Evolutionary conservation across 2,888 invertebrate species (phyloP).

Genomic region (Brachycybe producta): DNA sequence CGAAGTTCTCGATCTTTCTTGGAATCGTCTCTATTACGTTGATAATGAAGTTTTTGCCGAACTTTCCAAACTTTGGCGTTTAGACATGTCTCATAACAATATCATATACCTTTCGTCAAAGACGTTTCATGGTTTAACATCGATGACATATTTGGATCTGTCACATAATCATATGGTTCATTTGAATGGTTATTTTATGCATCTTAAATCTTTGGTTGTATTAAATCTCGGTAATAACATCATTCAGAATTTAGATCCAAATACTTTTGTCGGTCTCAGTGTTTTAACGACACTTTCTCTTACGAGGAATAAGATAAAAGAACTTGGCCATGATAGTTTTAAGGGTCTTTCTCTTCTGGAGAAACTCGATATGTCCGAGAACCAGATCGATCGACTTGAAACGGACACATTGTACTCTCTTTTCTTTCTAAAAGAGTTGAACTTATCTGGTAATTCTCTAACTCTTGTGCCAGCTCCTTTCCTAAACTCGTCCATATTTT

Average conservation of each 20-base stretch:
- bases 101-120: constrained; percentile 18
- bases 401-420: constrained; percentile 11
- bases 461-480: constrained; percentile 19
- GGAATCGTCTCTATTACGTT: constrained; percentile 53
- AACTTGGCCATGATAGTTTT: constrained; percentile 21
- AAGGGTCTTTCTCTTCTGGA: constrained; percentile 37
- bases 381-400: constrained; percentile 22
- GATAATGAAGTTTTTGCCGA: constrained; percentile 59
- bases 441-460: constrained; percentile 30
- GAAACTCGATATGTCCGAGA: constrained; percentile 34
- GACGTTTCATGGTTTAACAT: constrained; percentile 16
- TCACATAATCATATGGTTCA: constrained; percentile 10
- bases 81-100: constrained; percentile 24
- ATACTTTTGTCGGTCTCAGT: constrained; percentile 8
- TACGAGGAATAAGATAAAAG: constrained; percentile 21
- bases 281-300: constrained; percentile 21
- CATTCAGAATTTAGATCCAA: constrained; percentile 5
- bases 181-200: constrained; percentile 14
- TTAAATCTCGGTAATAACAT: constrained; percentile 14
- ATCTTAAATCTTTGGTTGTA: constrained; percentile 11
- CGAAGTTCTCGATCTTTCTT: constrained; percentile 53
- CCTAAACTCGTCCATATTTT: constrained; percentile 16
- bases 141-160: constrained; percentile 16
- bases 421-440: constrained; percentile 51
- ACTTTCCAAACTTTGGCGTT: constrained; percentile 32